These are phyloP conservation scores for Lepetodrilus schrolli DNA, from an alignment of 2,888 invertebrate species.

Conservation along the genomic window DNA sequence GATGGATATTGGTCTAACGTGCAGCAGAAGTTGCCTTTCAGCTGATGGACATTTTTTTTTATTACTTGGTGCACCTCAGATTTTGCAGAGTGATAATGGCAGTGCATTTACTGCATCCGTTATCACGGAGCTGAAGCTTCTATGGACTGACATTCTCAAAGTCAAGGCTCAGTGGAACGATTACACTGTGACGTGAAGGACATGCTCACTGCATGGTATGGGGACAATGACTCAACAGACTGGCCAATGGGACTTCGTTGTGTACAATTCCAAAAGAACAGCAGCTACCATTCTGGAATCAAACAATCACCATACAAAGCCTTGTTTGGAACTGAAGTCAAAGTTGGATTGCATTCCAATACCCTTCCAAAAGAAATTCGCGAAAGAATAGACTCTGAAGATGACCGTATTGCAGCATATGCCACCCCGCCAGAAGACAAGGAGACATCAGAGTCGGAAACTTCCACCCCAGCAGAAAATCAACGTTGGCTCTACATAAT, in stretches of 20 bases:
- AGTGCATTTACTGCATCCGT: too few relatives aligned
- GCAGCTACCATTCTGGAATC: constrained; percentile 33
- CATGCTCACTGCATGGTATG: constrained; percentile 44
- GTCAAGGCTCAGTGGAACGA: constrained; percentile 35
- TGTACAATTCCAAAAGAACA: constrained; percentile 39
- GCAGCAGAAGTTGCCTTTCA: constrained; percentile 22
- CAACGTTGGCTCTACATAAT: too few relatives aligned
- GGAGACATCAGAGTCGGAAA: too few relatives aligned
- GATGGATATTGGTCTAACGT: constrained; percentile 17
- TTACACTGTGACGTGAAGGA: constrained; percentile 44
- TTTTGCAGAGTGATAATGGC: constrained; percentile 6
- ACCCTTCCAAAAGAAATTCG: not conserved
- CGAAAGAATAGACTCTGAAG: not conserved
- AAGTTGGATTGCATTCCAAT: constrained; percentile 30
- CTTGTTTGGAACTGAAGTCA: constrained; percentile 33
- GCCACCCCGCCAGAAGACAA: not conserved
- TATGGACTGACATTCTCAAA: too few relatives aligned
- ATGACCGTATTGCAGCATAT: not conserved
- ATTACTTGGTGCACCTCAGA: not conserved
- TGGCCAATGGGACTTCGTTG: constrained; percentile 40
- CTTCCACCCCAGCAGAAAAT: too few relatives aligned
- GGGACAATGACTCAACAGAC: constrained; percentile 32
- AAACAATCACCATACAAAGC: constrained; percentile 38
- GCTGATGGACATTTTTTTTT: constrained; percentile 26
- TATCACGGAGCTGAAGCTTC: not conserved